Base-by-base conservation (phyloP, 2,888 invertebrate species). In the Macrophya annulata region DNA sequence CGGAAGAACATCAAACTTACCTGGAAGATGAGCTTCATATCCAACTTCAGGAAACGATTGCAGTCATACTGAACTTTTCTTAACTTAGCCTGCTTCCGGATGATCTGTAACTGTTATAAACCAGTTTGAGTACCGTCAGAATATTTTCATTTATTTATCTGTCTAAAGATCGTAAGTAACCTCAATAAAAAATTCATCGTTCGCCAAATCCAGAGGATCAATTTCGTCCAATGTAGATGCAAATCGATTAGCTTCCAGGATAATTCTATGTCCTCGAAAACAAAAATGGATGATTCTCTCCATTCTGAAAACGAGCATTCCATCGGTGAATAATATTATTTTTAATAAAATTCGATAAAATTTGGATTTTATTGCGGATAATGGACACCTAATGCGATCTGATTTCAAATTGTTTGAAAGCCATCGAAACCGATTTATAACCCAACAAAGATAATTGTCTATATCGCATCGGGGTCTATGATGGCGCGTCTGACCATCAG, bases 41-140 rank as follows among this genome's bases (percentile, higher is more conserved):
- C 81, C 40, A 81, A 21, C 62, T 81, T 62, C 12, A 81, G 15
- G 31, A 81, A 81, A 6, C 62, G 40, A 43, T 81, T 55, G 81
- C 81, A 81, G 43, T 81, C 81, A 15, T 43, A 81, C 31, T 31
- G 81, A 15, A 81, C 25, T 17, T 21, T 62, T 10, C 81, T 81
- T 4, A 81, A 15, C 6, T 21, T 81, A n/a, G 21, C 62, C 62
- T 81, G 81, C 21, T 40, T 81, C 10, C 15, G 43, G 25, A 81
- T 40, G 12, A 81, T 81, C 81, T 81, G 62, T 5, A 81, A 81
- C 81, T 81, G 17, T 21, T 25, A 62, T 9, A 21, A 8, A 72
- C 43, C 0, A 21, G 9, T 62, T 40, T 8, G 8, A 40, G 15
- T 0, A 40, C 1, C 6, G 10, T 0, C 0, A 43, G 17, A 15